phyloP scores from a whole-genome alignment of 2,888 invertebrate species.

The Idaea aversata region DNA sequence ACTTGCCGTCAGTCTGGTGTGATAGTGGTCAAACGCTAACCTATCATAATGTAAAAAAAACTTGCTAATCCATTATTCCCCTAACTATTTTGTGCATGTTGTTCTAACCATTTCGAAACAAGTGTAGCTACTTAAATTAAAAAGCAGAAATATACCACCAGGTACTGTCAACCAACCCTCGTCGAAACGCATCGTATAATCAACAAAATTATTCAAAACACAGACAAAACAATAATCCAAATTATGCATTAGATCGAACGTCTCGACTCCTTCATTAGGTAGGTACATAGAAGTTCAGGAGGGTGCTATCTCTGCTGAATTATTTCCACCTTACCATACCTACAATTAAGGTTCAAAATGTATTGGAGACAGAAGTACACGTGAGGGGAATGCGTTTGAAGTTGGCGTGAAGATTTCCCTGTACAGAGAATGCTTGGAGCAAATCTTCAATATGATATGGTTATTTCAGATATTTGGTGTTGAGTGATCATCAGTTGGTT shows the following conservation, averaged over 20 bases:
- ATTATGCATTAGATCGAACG: slow-evolving; percentile 24
- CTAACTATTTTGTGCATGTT: too few relatives aligned
- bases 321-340: background rate
- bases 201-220: slow-evolving; percentile 12
- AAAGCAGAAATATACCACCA: too few relatives aligned
- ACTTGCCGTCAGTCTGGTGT: too few relatives aligned
- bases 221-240: slow-evolving; percentile 20
- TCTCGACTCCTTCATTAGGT: slow-evolving; percentile 48
- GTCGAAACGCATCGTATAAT: background rate
- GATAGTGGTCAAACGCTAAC: too few relatives aligned
- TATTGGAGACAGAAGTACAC: slow-evolving; percentile 23
- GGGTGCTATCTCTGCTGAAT: background rate
- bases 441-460: slow-evolving; percentile 15
- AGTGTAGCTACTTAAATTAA: too few relatives aligned
- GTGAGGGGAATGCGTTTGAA: slow-evolving; percentile 46
- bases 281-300: slow-evolving; percentile 29
- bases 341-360: background rate
- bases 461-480: slow-evolving; percentile 2
- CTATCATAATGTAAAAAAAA: too few relatives aligned
- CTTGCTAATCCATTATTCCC: too few relatives aligned
- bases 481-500: background rate
- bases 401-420: slow-evolving; percentile 33
- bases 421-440: slow-evolving; percentile 15
- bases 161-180: too few relatives aligned
- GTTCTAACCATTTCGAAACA: too few relatives aligned